Conservation (phyloP, 2,113 vertebrate species). For the Nansenia antarctica region DNA sequence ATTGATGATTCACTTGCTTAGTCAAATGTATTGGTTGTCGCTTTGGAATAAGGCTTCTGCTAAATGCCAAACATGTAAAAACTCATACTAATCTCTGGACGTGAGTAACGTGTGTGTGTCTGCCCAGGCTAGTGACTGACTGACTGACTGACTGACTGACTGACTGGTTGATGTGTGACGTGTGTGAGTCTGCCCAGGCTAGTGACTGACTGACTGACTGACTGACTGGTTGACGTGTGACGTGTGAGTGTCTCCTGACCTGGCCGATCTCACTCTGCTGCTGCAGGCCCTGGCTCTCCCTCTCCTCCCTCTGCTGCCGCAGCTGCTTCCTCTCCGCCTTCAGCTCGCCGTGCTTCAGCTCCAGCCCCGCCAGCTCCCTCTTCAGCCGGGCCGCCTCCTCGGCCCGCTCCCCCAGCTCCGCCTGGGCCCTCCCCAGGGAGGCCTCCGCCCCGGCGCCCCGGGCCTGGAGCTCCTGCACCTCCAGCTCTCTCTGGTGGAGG, state of each 20-base stretch:
- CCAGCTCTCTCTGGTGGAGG: constrained; percentile 87
- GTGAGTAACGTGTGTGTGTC: too few relatives aligned
- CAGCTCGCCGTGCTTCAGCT: constrained; percentile 87
- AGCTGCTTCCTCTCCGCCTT: constrained; percentile 93
- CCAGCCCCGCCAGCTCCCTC: constrained; percentile 84
- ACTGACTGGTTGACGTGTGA: neutral
- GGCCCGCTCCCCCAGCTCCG: constrained; percentile 79
- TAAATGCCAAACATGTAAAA: too few relatives aligned
- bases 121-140: too few relatives aligned
- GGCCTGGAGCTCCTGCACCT: constrained; percentile 88
- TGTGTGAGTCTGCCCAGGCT: neutral
- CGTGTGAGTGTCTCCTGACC: constrained; percentile 57
- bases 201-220: neutral
- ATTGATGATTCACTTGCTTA: too few relatives aligned
- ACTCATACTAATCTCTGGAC: too few relatives aligned
- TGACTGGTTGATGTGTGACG: neutral
- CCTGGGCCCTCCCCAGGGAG: constrained; percentile 80
- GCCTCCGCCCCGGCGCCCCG: constrained; percentile 78
- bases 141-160: too few relatives aligned
- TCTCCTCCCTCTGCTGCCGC: constrained; percentile 92
- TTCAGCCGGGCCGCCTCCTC: constrained; percentile 83
- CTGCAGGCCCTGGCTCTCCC: constrained; percentile 73
- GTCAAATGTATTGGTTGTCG: too few relatives aligned
- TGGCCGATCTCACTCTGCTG: constrained; percentile 49
- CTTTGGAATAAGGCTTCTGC: too few relatives aligned